A percentile compares a stretch with the other conserved stretches of the same genome.
Evolutionary conservation across 2,113 vertebrate species (phyloP).

Genomic region (Corvus cornix): DNA sequence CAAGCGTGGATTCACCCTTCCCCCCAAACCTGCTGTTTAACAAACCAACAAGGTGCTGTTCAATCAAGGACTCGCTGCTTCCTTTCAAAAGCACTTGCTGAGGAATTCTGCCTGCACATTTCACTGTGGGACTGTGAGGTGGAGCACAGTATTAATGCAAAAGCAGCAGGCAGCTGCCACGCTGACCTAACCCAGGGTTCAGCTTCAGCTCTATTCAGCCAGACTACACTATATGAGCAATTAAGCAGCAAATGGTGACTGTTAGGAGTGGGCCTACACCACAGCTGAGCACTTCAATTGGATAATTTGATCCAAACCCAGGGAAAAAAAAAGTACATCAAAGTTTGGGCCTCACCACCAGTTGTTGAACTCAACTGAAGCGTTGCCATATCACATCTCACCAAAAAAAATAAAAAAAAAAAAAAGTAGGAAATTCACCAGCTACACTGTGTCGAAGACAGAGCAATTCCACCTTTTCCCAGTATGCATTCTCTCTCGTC

Average conservation of each 20-base stretch:
- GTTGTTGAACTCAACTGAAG: neutral
- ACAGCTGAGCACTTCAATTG: slow-evolving; percentile 1
- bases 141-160: neutral
- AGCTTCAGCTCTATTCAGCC: neutral
- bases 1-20: neutral
- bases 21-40: neutral
- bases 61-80: neutral
- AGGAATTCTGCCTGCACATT: neutral
- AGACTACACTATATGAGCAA: neutral
- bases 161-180: slow-evolving; percentile 29
- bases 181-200: neutral
- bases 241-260: slow-evolving; percentile 30
- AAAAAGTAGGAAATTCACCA: neutral
- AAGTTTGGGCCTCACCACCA: neutral
- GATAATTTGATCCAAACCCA: slow-evolving; percentile 13
- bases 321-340: neutral
- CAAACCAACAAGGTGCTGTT: neutral
- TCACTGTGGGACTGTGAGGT: neutral
- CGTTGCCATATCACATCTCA: neutral
- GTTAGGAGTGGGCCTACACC: slow-evolving; percentile 23
- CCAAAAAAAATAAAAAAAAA: neutral
- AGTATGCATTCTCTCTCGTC: neutral
- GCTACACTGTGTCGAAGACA: neutral
- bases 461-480: neutral
- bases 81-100: neutral